phyloP scores from a whole-genome alignment of 2,113 vertebrate genomes.

The Sphaerodactylus townsendi region DNA sequence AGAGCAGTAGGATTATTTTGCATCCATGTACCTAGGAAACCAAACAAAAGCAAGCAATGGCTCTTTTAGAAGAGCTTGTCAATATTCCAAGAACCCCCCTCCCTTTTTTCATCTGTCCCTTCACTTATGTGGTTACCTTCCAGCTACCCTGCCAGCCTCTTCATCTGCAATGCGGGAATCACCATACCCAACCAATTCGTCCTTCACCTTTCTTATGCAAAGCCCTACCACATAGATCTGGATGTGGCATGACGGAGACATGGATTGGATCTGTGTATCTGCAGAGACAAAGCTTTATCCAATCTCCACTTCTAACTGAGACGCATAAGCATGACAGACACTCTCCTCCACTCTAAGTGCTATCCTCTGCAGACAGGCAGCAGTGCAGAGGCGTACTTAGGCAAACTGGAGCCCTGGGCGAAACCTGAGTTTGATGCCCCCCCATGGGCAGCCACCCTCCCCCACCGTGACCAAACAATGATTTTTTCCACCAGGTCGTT shows the following conservation, averaged over 20 bases:
- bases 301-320: not conserved
- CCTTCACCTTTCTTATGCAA: constrained; percentile 12
- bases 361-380: not conserved
- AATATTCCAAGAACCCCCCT: not conserved
- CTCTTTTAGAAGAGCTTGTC: not conserved
- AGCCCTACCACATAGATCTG: not conserved
- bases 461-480: no score
- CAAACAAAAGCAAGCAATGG: not conserved
- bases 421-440: no score
- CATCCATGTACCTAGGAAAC: not conserved
- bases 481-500: no score
- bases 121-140: not conserved
- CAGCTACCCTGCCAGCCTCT: not conserved
- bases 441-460: no score
- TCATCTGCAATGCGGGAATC: not conserved
- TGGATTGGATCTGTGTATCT: not conserved
- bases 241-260: constrained; percentile 8
- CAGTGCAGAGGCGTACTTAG: no score
- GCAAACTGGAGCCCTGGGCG: no score
- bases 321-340: not conserved
- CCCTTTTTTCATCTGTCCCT: not conserved
- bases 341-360: not conserved
- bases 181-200: constrained; percentile 6
- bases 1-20: not conserved
- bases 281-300: not conserved